phyloP scores from a whole-genome alignment of 2,113 vertebrate species.

The Anas platyrhynchos region DNA sequence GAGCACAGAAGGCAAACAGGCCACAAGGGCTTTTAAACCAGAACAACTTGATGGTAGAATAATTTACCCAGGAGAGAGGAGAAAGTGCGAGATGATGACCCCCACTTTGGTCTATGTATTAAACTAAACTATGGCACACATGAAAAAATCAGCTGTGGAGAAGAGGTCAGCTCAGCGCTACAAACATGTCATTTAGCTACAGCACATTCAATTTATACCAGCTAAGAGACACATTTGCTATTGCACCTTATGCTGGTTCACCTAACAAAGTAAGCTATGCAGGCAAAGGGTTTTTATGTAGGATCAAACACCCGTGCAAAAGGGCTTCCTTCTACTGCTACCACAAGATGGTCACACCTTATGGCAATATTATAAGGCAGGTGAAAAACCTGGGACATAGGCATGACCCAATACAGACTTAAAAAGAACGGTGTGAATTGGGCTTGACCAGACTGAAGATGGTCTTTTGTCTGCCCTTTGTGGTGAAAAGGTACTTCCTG shows the following conservation, averaged over 20 bases:
- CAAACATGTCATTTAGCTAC: slow-evolving; percentile 29
- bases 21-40: neutral
- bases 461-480: neutral
- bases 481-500: neutral
- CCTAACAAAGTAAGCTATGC: neutral
- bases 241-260: neutral
- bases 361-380: neutral
- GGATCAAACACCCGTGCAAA: neutral
- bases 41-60: slow-evolving; percentile 16
- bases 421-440: neutral
- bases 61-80: slow-evolving; percentile 25
- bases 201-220: slow-evolving; percentile 37
- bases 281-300: slow-evolving; percentile 17
- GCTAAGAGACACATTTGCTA: slow-evolving; percentile 25
- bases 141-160: slow-evolving; percentile 10
- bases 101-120: neutral
- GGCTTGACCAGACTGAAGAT: neutral
- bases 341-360: neutral
- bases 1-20: neutral
- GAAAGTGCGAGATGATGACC: neutral
- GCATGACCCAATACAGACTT: neutral
- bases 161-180: slow-evolving; percentile 38
- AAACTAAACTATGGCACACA: slow-evolving; percentile 28
- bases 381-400: slow-evolving; percentile 9
- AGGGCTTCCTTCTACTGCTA: neutral